phyloP scores from a whole-genome alignment of 1,140 invertebrate genomes.

The Calycopis cecrops region DNA sequence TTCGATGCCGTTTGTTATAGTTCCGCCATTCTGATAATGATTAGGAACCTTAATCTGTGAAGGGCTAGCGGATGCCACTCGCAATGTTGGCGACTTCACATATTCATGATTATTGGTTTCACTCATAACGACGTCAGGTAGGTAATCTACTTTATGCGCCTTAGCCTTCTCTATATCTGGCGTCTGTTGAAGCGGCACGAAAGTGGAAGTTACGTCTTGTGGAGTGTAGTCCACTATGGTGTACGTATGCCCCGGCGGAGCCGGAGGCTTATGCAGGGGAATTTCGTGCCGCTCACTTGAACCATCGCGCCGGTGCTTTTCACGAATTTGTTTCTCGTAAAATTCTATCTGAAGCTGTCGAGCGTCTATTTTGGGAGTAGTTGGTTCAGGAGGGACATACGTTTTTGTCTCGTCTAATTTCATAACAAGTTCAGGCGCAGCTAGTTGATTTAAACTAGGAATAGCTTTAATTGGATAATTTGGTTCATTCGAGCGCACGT shows the following conservation, averaged over 20 bases:
- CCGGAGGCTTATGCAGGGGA: constrained; percentile 38
- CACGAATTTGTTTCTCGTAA: constrained; percentile 68
- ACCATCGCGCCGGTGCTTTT: constrained; percentile 47
- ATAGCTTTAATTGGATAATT: constrained; percentile 52
- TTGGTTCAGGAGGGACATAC: constrained; percentile 26
- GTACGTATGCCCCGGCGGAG: constrained; percentile 40
- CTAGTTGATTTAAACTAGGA: constrained; percentile 56
- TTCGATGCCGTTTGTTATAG: constrained; percentile 27
- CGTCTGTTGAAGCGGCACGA: constrained; percentile 67
- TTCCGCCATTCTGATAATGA: constrained; percentile 37
- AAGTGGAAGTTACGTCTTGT: constrained; percentile 48
- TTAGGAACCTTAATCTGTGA: constrained; percentile 23
- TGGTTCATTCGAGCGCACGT: constrained; percentile 42
- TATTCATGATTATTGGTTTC: constrained; percentile 36
- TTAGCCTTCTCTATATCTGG: constrained; percentile 71
- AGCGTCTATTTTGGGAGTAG: constrained; percentile 52
- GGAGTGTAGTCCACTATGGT: constrained; percentile 67
- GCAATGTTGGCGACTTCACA: constrained; percentile 24
- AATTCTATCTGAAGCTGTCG: constrained; percentile 70
- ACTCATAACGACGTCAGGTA: constrained; percentile 68
- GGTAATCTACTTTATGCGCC: constrained; percentile 64
- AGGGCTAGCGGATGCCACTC: constrained; percentile 25
- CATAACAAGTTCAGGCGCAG: constrained; percentile 65
- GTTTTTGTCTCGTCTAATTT: constrained; percentile 48
- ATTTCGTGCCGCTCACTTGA: constrained; percentile 37